Evolutionary conservation across 2,113 vertebrate genomes (phyloP), one percentile per base, ranked within the genome.

Genomic region (Brachypodius melanocephalos): DNA sequence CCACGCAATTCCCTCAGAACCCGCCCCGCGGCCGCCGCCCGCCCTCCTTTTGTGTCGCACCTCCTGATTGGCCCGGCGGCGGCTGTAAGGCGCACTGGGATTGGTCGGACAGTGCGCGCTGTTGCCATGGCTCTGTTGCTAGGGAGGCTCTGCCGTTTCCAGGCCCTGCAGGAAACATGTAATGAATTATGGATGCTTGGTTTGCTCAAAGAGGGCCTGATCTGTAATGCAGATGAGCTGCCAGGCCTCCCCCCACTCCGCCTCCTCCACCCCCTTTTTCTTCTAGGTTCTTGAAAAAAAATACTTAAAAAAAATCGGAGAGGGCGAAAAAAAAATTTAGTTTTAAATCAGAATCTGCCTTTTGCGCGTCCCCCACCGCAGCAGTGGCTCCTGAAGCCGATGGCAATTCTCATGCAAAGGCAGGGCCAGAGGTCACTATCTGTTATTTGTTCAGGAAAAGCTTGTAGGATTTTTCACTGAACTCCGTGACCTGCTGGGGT

Each of bases 111-210:
- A 86, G 90, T 90, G 89, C 88, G 97, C 95, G 98, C 98, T 96
- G 99, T 99, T 99, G 99, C 99, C 98, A 99, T 97, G 99, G 97
- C 98, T 97, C 98, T 96, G 98, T 99, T 99, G 98, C 99, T 98
- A 99, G 97, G 99, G 86, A 1, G 98, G 95, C 96, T 95, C 89
- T 96, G 97, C 98, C 91, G 98, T 98, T 97, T 98, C 97, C 79
- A 96, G 97, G 97, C 98, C 98, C 98, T 72, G 98, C 98, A 98
- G 98, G 98, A 98, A 98, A 97, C 98, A 97, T 96, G 97, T 97
- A 93, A 98, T 99, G 98, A 99, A 99, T 99, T 99, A 99, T 99
- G 99, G 98, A 99, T 99, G 98, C 97, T 94, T 98, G 98, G 95
- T 98, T 98, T 98, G 98, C 98, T 98, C 93, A 84, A 96, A 98